Base-by-base conservation (phyloP, 2,888 invertebrate genomes). In the Caenorhabditis sulstoni region DNA sequence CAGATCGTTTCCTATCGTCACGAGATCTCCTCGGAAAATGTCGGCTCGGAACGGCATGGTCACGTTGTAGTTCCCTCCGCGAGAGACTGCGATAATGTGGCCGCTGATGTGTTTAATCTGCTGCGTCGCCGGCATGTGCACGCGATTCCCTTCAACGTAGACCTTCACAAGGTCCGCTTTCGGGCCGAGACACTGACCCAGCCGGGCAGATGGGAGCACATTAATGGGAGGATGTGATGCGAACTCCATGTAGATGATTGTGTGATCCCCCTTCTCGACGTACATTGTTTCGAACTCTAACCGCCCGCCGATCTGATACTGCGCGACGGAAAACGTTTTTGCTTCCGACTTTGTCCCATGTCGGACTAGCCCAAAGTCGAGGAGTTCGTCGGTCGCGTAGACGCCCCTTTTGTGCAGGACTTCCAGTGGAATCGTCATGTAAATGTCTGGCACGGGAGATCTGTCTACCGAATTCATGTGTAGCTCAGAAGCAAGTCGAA, bases 341-440 rank as follows among this genome's bases (percentile, higher is more conserved):
- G 94, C 92, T 85, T 93, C 93, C 9, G 94, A 93, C 59, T 91
- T 90, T 89, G 94, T 94, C 67, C 93, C 91, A 35, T 94, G 94
- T 59, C 76, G 66, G 3, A 82, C 92, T 77, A 95, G 93, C 39
- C 95, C 95, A 91, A 96, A 95, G 91, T 96, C 95, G 39, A 96
- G 92, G 74, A 94, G 91, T 86, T 94, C 93, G 89, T 94, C 93
- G n/a, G 94, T 93, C 85, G 94, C 93, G 91, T 94, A 95, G 74
- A 95, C 92, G 59, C 95, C 94, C 81, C 94, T 91, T 59, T 89
- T 91, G 81, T 80, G 66, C 8, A 85, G 75, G 9, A 89, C 86
- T 82, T 86, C 81, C 11, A 85, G 65, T 2, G 82, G 81, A 14
- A 82, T 29, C 5, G 82, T 65, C 4, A 83, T 18, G 22, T 77